Evolutionary conservation across 1,140 invertebrate genomes (phyloP).

Genomic region (Conus ventricosus): DNA sequence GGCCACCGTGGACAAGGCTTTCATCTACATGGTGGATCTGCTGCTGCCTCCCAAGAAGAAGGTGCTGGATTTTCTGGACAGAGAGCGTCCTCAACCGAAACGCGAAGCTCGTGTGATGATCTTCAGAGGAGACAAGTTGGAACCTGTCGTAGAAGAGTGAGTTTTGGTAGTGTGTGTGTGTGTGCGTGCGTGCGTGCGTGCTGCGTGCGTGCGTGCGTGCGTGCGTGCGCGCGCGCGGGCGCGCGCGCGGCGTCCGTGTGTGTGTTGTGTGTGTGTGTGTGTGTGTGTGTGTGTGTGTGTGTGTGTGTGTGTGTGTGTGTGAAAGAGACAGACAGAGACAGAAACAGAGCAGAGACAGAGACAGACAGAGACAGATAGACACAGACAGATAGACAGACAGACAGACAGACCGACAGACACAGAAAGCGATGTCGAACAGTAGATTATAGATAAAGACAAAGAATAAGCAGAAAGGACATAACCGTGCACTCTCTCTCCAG

Average conservation of each 20-base stretch:
- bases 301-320: too few relatives aligned
- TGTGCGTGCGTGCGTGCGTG: not conserved
- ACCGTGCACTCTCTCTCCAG: not conserved
- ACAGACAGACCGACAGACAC: too few relatives aligned
- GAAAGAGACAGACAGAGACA: too few relatives aligned
- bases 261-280: not conserved
- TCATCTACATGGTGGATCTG: constrained; percentile 57
- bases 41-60: constrained; percentile 52
- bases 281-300: not conserved
- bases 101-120: constrained; percentile 58
- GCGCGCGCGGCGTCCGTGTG: too few relatives aligned
- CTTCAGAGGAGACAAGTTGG: constrained; percentile 49
- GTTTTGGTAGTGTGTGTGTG: not conserved
- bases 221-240: too few relatives aligned
- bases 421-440: too few relatives aligned
- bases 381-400: too few relatives aligned
- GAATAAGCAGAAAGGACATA: too few relatives aligned
- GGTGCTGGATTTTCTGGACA: constrained; percentile 55
- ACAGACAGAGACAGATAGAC: too few relatives aligned
- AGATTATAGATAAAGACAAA: too few relatives aligned
- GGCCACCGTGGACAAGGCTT: constrained; percentile 46
- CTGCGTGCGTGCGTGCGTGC: not conserved
- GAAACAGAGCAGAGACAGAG: too few relatives aligned
- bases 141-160: constrained; percentile 57
- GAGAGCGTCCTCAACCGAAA: constrained; percentile 41